Evolutionary conservation across 2,113 vertebrate genomes (phyloP).

Genomic region (Craseonycteris thonglongyai): DNA sequence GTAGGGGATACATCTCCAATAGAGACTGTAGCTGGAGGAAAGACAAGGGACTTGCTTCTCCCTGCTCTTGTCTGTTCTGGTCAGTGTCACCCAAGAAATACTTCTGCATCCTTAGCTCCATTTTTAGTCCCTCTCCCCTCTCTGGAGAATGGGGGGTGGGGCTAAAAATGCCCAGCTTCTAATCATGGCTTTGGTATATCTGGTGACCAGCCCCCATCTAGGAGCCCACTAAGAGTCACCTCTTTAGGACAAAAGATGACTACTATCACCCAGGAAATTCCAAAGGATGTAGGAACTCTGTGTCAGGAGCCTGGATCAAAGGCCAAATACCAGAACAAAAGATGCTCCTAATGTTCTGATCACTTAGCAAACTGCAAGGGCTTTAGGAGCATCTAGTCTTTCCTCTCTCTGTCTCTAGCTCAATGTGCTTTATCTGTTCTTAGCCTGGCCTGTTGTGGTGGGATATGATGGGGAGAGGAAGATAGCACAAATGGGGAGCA

Average conservation of each 20-base stretch:
- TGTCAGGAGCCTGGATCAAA: not conserved
- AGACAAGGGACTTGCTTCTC: not conserved
- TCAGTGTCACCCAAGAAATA: not conserved
- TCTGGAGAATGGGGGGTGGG: not conserved
- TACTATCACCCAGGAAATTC: not conserved
- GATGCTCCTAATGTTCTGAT: not conserved
- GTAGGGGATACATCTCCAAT: not conserved
- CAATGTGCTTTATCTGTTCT: not conserved
- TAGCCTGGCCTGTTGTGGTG: fast-evolving
- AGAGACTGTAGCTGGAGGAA: not conserved
- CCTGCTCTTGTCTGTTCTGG: not conserved
- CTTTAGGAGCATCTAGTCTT: not conserved
- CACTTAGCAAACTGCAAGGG: not conserved
- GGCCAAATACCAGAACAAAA: not conserved
- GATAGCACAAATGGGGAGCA: too few species aligned
- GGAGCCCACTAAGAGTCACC: not conserved
- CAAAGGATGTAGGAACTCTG: not conserved
- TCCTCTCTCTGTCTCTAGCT: not conserved
- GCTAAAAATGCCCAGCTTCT: not conserved
- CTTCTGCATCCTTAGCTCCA: not conserved
- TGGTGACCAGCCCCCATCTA: not conserved
- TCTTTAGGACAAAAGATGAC: not conserved
- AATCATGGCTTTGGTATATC: not conserved
- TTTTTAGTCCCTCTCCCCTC: not conserved
- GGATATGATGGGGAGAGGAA: not conserved